Percentiles rank a stretch among this genome's conserved stretches.
Evolutionary conservation across 2,797 vertebrate species (phyloP).

Genomic region (Columba guinea): DNA sequence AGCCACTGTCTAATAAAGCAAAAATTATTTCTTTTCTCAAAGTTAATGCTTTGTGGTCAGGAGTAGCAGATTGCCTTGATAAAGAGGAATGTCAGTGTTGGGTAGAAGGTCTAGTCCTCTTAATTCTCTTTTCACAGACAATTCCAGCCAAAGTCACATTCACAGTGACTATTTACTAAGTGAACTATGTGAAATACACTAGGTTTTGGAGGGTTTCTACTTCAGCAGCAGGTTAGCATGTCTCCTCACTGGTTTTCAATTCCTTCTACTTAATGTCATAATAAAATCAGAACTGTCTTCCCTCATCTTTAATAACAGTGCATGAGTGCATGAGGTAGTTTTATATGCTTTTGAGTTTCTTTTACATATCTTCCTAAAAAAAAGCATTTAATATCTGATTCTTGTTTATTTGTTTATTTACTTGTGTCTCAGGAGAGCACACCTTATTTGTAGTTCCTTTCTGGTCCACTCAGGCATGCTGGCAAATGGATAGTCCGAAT

Average conservation of each 20-base stretch:
- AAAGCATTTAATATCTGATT: neutral
- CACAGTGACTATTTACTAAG: neutral
- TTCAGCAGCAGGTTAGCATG: neutral
- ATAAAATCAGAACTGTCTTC: neutral
- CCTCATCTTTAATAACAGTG: neutral
- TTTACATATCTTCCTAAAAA: neutral
- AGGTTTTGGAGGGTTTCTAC: rapidly evolving
- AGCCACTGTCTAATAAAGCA: neutral
- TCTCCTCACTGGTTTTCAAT: neutral
- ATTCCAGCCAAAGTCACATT: neutral
- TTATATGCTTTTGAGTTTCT: neutral
- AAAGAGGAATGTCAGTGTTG: neutral
- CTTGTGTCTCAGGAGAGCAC: neutral
- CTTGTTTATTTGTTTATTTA: neutral
- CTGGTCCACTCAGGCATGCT: neutral
- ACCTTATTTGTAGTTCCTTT: conserved; percentile 18
- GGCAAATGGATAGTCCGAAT: conserved; percentile 15
- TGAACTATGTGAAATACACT: neutral
- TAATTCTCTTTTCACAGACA: neutral
- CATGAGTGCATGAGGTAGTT: neutral
- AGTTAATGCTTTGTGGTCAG: neutral
- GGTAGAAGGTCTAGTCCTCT: neutral
- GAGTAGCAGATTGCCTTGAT: neutral
- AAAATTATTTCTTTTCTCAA: neutral
- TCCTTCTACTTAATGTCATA: neutral